Evolutionary conservation across 2,888 invertebrate genomes (phyloP), one percentile per base, ranked within the genome.

Genomic region (Synanthedon formicaeformis): DNA sequence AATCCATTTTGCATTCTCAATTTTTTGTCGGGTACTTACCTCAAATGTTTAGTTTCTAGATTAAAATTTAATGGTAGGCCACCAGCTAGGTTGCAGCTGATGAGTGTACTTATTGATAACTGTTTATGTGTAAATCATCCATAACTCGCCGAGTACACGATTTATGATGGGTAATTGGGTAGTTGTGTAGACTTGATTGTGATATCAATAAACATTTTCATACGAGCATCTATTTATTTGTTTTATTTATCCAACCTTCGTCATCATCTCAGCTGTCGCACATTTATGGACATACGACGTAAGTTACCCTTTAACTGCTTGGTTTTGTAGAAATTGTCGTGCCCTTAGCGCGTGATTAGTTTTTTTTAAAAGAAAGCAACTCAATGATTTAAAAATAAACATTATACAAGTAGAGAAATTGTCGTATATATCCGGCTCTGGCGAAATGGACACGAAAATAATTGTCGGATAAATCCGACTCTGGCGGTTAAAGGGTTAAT

Each of bases 161-260:
- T 68, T 34, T 71, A 69, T 72, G 76, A 76, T 73, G 84, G 80
- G 76, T 81, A 75, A 73, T 69, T 71, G 79, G 79, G 84, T 87
- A 87, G 88, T 72, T 78, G 82, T 77, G 86, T 87, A 86, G 87
- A 83, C 74, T 81, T 86, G 81, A 87, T 87, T 87, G 87, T 87
- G 87, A 87, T 87, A 87, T 82, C 88, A 87, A 80, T 87, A 87
- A 87, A 87, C 85, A 86, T 86, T 87, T 87, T 87, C 87, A 86
- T 87, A 87, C 87, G 85, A 86, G 88, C 87, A 87, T 87, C 77
- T 72, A 75, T 64, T 18, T 50, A 4, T 53, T 65, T 66, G 72
- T 78, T 76, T 76, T 66, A 80, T 74, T 67, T 58, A 10, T 52
- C 54, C 34, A 34, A 34, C 34, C 45, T 14, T 45, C 6, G 10